Percentiles rank a stretch among this genome's conserved stretches.
phyloP scores from a whole-genome alignment of 2,113 vertebrate genomes.

The Melanerpes formicivorus region DNA sequence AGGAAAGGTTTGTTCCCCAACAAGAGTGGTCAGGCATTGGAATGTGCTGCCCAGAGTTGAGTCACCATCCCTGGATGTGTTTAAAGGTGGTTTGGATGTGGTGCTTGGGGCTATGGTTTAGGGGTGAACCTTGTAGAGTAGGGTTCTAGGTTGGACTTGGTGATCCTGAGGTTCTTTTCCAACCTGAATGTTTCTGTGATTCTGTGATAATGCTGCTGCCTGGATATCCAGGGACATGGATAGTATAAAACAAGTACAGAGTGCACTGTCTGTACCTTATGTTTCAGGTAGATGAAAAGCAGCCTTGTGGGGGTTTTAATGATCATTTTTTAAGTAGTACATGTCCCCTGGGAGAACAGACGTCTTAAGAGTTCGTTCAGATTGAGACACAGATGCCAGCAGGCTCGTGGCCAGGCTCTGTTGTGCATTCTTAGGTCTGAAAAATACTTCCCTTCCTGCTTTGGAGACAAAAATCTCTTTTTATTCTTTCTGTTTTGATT shows the following conservation, averaged over 20 bases:
- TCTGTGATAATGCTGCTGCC: not conserved
- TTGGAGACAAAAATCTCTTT: constrained; percentile 33
- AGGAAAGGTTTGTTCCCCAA: too few species aligned
- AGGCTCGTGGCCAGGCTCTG: constrained; percentile 36
- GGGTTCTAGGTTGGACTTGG: too few species aligned
- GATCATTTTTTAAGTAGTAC: not conserved
- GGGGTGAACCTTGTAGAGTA: too few species aligned
- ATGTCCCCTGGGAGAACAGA: constrained; percentile 31
- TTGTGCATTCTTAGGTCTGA: constrained; percentile 51
- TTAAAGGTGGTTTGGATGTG: too few species aligned
- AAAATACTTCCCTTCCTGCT: constrained; percentile 57
- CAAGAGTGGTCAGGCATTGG: too few species aligned
- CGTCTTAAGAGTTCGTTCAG: constrained; percentile 27
- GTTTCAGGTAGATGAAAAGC: constrained; percentile 59
- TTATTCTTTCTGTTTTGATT: constrained; percentile 49
- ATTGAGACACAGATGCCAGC: constrained; percentile 38
- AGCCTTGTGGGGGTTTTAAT: not conserved
- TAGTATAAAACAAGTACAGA: constrained; percentile 9
- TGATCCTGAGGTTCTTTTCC: too few species aligned
- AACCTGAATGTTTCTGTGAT: too few species aligned
- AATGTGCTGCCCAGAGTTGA: too few species aligned
- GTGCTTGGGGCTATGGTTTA: too few species aligned
- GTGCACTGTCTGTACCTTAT: not conserved
- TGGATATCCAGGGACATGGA: not conserved
- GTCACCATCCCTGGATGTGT: too few species aligned